These are phyloP conservation scores for Chloroceryle amazona DNA, from an alignment of 2,797 vertebrate species.

Conservation along the genomic window DNA sequence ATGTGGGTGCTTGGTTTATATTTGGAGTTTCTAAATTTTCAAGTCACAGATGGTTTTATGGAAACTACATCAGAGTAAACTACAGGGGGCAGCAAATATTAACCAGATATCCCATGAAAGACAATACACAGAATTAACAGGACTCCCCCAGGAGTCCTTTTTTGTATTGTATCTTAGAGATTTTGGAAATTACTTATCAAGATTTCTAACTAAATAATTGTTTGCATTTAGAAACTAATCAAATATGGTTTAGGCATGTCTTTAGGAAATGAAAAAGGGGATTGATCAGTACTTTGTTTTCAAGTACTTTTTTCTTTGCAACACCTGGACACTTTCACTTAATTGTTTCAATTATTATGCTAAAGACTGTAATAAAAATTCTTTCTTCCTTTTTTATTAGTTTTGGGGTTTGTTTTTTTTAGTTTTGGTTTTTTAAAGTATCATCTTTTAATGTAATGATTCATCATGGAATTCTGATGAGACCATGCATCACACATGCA, in stretches of 20 bases:
- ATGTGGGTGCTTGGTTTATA: not conserved
- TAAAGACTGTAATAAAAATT: not conserved
- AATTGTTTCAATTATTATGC: not conserved
- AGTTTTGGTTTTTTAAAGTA: not conserved
- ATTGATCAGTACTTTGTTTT: not conserved
- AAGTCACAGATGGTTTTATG: not conserved
- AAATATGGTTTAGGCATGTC: not conserved
- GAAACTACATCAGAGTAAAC: conserved; percentile 65
- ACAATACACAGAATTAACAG: not conserved
- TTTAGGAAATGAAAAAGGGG: not conserved
- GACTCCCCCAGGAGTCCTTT: not conserved
- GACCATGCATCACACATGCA: rapidly evolving
- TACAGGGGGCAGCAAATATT: conserved; percentile 89
- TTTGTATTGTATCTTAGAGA: not conserved
- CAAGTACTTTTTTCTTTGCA: not conserved
- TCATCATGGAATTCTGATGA: not conserved
- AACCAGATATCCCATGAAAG: conserved; percentile 45
- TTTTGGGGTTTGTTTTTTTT: not conserved
- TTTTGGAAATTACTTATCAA: not conserved
- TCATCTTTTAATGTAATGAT: not conserved
- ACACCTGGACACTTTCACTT: not conserved
- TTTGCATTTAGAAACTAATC: not conserved
- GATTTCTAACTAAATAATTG: not conserved
- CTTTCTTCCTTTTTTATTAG: not conserved
- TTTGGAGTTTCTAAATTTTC: conserved; percentile 33